Base-by-base conservation (phyloP, 2,888 invertebrate species). In the Agrochola lota region DNA sequence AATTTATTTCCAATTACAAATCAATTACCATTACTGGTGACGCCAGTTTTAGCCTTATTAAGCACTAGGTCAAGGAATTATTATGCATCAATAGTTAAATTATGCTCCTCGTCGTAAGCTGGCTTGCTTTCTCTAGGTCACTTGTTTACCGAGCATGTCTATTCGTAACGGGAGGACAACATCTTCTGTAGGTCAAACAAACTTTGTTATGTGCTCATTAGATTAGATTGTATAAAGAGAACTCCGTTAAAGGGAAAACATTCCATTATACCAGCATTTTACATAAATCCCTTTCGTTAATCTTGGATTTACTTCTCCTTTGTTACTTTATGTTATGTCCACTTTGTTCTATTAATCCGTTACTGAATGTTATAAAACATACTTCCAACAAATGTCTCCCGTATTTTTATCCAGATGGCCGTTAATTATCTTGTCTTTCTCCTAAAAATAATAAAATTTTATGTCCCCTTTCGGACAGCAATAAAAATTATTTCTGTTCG, bases 401-500 rank as follows among this genome's bases (percentile, higher is more conserved):
- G 75, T 91, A 88, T 90, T 90, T 90, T 86, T 89, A 85, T 82
- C 81, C 82, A 88, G 85, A 84, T 85, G 90, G 87, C 89, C 90
- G 91, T 94, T 93, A 93, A 93, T 93, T 91, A 91, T 91, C 88
- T 89, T 90, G 92, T 91, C 89, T 89, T 90, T 92, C 90, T 91
- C 80, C 87, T 81, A 88, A 91, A 91, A 91, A 92, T 87, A 92
- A 93, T 94, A 94, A 94, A 94, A 91, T 91, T 94, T 95, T 93
- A 95, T 93, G 93, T 93, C 89, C 91, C 76, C 88, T 92, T 94
- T 91, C 84, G 91, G 91, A 91, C 86, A 89, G 91, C 87, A 91
- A 94, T 96, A 95, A 96, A 95, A 95, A 95, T 94, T 95, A 94
- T 92, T 95, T 91, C 92, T 82, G 84, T 90, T 87, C 91, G 89